These are phyloP conservation scores for Salminus brasiliensis DNA, from an alignment of 2,113 vertebrate species.

Conservation along the genomic window DNA sequence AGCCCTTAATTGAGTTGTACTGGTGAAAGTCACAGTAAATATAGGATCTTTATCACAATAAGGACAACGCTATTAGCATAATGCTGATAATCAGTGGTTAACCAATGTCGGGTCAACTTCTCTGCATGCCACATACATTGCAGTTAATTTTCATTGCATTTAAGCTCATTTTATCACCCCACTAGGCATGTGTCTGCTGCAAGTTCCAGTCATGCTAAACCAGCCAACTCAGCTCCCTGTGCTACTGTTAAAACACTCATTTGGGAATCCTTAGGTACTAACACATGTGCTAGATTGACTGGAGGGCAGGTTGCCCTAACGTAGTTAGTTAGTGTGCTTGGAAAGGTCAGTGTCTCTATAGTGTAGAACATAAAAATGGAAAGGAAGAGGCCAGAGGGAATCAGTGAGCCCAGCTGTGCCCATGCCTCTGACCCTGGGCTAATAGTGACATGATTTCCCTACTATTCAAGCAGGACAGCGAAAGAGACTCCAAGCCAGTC, in stretches of 20 bases:
- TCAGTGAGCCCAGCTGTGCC: neutral
- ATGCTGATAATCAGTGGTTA: constrained; percentile 13
- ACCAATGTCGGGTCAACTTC: neutral
- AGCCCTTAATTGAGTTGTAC: neutral
- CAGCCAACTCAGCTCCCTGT: neutral
- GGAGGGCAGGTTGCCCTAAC: neutral
- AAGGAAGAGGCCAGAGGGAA: neutral
- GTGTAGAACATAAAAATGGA: neutral
- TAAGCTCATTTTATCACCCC: neutral
- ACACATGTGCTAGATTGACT: neutral
- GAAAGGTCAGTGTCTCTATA: neutral
- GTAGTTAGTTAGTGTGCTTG: neutral
- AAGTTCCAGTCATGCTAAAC: neutral
- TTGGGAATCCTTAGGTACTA: neutral
- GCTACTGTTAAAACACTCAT: neutral
- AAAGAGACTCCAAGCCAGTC: constrained; percentile 7
- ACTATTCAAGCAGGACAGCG: neutral
- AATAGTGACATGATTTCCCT: neutral
- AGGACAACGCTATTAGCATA: constrained; percentile 21
- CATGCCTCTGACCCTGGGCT: neutral
- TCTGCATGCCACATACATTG: neutral
- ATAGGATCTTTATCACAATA: neutral
- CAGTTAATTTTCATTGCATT: neutral
- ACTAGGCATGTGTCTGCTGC: neutral
- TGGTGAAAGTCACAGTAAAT: neutral